phyloP scores from a whole-genome alignment of 2,888 invertebrate genomes.

The Ypsolopha sequella region DNA sequence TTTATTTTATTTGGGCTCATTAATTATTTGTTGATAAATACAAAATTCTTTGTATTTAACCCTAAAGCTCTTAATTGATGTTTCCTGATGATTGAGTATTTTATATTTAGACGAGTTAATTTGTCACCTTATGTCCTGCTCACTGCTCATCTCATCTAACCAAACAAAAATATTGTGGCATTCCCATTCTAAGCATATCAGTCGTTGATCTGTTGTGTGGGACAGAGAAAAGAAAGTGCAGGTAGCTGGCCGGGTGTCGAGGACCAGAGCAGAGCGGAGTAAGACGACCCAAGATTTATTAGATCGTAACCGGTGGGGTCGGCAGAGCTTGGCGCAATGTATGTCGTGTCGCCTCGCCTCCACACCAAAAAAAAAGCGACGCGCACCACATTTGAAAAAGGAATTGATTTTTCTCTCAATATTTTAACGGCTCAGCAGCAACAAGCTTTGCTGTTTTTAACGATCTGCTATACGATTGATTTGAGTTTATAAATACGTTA shows the following conservation, averaged over 20 bases:
- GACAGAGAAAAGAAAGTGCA: constrained; percentile 67
- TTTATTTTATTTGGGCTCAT: no score
- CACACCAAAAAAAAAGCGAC: background rate
- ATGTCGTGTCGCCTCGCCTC: constrained; percentile 1
- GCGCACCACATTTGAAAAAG: background rate
- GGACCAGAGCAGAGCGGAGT: constrained; percentile 25
- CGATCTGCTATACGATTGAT: background rate
- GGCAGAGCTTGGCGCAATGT: constrained; percentile 33
- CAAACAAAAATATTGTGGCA: background rate
- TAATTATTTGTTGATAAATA: no score
- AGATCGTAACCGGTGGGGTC: constrained; percentile 62
- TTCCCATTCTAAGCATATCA: background rate
- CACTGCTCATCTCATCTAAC: no score
- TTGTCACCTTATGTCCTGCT: no score
- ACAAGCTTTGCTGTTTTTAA: background rate
- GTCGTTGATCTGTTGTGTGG: constrained; percentile 21
- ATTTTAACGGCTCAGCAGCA: background rate
- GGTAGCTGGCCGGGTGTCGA: constrained; percentile 29
- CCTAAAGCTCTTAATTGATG: no score
- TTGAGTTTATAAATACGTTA: background rate
- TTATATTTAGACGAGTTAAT: no score
- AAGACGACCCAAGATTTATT: constrained; percentile 55
- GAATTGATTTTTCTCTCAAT: background rate
- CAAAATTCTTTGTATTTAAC: no score
- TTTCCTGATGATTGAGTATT: no score